Evolutionary conservation across 2,888 invertebrate genomes (phyloP).

Genomic region (Eudemis profundana): DNA sequence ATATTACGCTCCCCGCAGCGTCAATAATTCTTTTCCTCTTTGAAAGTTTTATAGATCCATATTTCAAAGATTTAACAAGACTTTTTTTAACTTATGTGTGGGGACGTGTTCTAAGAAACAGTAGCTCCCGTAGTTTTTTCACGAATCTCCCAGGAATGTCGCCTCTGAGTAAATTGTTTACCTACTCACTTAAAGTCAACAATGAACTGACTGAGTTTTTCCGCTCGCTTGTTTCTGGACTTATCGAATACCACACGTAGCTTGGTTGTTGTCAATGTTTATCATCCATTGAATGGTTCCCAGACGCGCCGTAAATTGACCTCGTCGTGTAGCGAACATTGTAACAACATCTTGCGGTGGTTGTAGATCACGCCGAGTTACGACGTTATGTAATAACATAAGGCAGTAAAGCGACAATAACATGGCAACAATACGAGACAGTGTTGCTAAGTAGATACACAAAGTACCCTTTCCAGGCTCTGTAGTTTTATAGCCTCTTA

Average conservation of each 20-base stretch:
- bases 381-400: constrained; percentile 35
- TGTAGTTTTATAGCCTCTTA: constrained; percentile 37
- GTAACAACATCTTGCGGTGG: constrained; percentile 36
- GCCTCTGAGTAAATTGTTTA: constrained; percentile 19
- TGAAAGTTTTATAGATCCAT: constrained; percentile 35
- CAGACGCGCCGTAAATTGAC: constrained; percentile 24
- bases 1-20: constrained; percentile 31
- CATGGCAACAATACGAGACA: constrained; percentile 28
- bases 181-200: constrained; percentile 11
- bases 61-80: constrained; percentile 35
- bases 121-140: constrained; percentile 13
- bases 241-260: background rate
- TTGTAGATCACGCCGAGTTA: constrained; percentile 41
- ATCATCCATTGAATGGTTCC: constrained; percentile 22
- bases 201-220: background rate
- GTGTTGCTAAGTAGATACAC: constrained; percentile 37
- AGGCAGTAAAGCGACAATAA: constrained; percentile 33
- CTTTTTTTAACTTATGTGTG: constrained; percentile 22
- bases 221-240: background rate
- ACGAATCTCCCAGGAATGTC: background rate
- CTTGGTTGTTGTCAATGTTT: background rate
- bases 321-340: constrained; percentile 21
- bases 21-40: constrained; percentile 36
- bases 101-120: constrained; percentile 29
- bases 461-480: constrained; percentile 29